These are phyloP conservation scores for Parnassius orleans DNA, from an alignment of 2,888 invertebrate species.

Conservation along the genomic window DNA sequence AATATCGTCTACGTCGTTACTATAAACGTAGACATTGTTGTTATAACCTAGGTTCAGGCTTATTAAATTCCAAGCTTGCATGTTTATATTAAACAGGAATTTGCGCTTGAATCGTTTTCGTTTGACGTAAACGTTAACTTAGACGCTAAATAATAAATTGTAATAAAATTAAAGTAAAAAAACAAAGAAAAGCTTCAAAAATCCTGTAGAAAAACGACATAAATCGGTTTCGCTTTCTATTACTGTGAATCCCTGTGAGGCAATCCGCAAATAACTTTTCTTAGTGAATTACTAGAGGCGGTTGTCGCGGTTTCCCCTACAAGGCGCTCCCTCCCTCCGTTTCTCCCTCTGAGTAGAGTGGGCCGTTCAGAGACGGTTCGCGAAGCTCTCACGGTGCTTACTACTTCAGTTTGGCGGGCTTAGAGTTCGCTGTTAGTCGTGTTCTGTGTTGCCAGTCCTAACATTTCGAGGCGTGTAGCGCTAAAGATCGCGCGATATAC, in stretches of 20 bases:
- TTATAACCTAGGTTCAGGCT: too few relatives aligned
- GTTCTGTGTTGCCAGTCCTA: slow-evolving; percentile 42
- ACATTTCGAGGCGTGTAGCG: slow-evolving; percentile 57
- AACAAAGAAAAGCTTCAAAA: slow-evolving; percentile 2
- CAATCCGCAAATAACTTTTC: slow-evolving; percentile 77
- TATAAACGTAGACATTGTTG: too few relatives aligned
- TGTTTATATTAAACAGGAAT: too few relatives aligned
- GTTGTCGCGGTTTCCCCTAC: slow-evolving; percentile 76
- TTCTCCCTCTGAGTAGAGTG: slow-evolving; percentile 71
- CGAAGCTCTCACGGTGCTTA: slow-evolving; percentile 70
- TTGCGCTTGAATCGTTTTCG: too few relatives aligned
- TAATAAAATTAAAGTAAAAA: not conserved
- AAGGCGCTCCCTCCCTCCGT: slow-evolving; percentile 73
- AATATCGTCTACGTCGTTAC: too few relatives aligned
- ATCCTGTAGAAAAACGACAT: slow-evolving; percentile 18
- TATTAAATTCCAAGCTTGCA: too few relatives aligned
- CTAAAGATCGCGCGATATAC: slow-evolving; percentile 44
- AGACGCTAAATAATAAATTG: not conserved
- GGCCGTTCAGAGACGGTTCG: slow-evolving; percentile 76
- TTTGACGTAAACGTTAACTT: too few relatives aligned
- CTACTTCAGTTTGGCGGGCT: slow-evolving; percentile 75
- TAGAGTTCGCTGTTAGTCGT: slow-evolving; percentile 64
- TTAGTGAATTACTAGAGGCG: slow-evolving; percentile 76
- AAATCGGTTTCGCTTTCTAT: slow-evolving; percentile 62
- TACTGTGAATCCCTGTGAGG: slow-evolving; percentile 51